Conservation (phyloP, 2,797 vertebrate genomes). For the Podarcis siculus region DNA sequence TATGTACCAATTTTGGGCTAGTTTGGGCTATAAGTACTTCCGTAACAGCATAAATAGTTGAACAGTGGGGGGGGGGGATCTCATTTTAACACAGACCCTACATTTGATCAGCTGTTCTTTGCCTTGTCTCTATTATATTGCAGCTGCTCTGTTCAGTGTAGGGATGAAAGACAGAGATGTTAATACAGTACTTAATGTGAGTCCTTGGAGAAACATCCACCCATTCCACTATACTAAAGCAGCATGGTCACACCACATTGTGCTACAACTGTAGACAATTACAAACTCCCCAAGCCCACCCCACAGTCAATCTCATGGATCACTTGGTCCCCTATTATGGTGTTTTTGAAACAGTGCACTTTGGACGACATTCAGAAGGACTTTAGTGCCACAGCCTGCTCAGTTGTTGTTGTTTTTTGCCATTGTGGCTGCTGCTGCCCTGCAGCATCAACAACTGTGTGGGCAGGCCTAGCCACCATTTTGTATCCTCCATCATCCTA, state of each 20-base stretch:
- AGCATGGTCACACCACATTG: neutral
- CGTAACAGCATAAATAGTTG: constrained; percentile 5
- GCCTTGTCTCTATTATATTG: neutral
- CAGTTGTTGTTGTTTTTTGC: no score
- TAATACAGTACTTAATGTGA: neutral
- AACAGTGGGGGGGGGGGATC: neutral
- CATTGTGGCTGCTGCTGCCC: no score
- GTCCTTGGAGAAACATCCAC: neutral
- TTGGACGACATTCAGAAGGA: no score
- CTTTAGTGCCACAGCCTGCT: no score
- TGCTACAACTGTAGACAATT: constrained; percentile 22
- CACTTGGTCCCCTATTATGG: neutral
- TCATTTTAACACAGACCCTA: constrained; percentile 21
- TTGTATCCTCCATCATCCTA: neutral
- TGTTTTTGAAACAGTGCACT: no score
- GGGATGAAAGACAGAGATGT: neutral
- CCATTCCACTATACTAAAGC: neutral
- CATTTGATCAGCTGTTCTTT: constrained; percentile 24
- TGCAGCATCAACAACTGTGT: no score
- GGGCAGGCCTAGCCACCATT: neutral
- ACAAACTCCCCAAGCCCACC: neutral
- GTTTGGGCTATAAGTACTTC: constrained; percentile 48
- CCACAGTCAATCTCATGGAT: neutral
- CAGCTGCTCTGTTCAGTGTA: neutral
- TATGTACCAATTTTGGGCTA: constrained; percentile 41